phyloP scores from a whole-genome alignment of 2,113 vertebrate genomes.

The Pygoscelis adeliae region DNA sequence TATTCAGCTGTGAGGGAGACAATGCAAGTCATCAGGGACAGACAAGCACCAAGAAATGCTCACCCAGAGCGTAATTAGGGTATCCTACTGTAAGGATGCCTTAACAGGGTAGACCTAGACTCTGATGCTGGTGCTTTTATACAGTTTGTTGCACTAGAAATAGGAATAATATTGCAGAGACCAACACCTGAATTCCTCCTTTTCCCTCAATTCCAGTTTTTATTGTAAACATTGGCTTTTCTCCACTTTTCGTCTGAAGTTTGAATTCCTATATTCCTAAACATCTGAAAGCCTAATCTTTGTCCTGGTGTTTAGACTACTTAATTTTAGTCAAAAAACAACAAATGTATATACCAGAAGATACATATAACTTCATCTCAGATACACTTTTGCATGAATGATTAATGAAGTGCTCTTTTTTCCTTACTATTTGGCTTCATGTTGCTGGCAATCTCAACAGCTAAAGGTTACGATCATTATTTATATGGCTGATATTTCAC shows the following conservation, averaged over 20 bases:
- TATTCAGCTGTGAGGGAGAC: neutral
- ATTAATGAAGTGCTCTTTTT: neutral
- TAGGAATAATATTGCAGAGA: neutral
- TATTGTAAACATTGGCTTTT: neutral
- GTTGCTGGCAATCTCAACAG: neutral
- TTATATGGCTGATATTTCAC: slow-evolving; percentile 5
- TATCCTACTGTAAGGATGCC: neutral
- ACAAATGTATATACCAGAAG: neutral
- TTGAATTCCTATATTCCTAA: neutral
- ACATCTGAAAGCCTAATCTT: neutral
- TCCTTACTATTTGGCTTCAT: neutral
- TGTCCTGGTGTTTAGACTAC: neutral
- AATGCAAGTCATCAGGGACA: neutral
- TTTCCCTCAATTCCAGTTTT: neutral
- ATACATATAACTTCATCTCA: neutral
- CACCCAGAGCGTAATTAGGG: neutral
- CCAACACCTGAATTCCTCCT: neutral
- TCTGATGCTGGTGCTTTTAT: neutral
- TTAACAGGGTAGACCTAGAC: neutral
- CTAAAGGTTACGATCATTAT: neutral
- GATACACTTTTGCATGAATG: neutral
- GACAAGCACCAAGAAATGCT: neutral
- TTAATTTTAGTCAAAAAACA: neutral
- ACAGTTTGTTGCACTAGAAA: neutral
- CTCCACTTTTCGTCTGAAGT: neutral